phyloP scores from a whole-genome alignment of 2,797 vertebrate genomes.

The Manis pentadactyla region DNA sequence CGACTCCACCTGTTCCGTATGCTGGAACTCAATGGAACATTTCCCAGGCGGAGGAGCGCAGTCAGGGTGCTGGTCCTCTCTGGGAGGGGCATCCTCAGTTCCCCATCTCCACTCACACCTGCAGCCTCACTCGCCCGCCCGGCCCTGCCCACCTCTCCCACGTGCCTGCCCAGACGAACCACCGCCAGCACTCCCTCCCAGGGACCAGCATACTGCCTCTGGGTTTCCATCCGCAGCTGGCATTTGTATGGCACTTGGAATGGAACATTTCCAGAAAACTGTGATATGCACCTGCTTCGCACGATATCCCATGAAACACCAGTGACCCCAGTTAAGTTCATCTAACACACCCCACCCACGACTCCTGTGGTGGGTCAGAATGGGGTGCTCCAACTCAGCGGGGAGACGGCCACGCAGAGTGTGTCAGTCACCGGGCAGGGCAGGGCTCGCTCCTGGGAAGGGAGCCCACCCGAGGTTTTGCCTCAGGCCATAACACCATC shows the following conservation, averaged over 20 bases:
- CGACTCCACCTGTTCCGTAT: not conserved
- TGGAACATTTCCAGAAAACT: not conserved
- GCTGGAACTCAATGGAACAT: not conserved
- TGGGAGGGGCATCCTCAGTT: too few species aligned
- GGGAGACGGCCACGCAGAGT: not conserved
- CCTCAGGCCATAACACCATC: rapidly evolving
- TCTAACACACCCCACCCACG: too few species aligned
- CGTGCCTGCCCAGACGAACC: not conserved
- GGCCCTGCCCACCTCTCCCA: not conserved
- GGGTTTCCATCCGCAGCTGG: not conserved
- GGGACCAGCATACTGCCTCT: not conserved
- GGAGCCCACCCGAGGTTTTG: not conserved
- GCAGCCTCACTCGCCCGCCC: not conserved
- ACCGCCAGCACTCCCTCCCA: too few species aligned
- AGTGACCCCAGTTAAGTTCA: not conserved
- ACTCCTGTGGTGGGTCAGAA: rapidly evolving
- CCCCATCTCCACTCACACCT: not conserved
- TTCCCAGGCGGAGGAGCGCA: not conserved
- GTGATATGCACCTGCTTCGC: not conserved
- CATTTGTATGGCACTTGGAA: not conserved
- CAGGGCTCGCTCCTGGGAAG: rapidly evolving
- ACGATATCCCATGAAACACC: not conserved
- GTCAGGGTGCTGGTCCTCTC: not conserved
- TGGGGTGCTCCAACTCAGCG: not conserved
- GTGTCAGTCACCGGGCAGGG: rapidly evolving